A percentile compares a stretch with the other conserved stretches of the same genome.
phyloP scores from a whole-genome alignment of 2,113 vertebrate genomes.

The Equus quagga region DNA sequence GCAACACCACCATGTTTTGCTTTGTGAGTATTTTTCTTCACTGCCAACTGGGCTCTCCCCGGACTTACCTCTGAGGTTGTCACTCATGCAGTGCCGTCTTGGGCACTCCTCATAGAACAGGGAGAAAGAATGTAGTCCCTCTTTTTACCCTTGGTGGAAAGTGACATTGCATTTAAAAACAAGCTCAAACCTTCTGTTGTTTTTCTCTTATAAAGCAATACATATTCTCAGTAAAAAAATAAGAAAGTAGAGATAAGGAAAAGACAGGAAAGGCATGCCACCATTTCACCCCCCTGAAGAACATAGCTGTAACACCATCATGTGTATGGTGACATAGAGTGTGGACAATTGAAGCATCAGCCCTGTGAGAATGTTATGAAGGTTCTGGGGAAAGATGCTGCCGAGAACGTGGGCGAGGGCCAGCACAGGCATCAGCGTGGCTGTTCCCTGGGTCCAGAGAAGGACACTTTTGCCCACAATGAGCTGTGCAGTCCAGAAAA shows the following conservation, averaged over 20 bases:
- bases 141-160: neutral
- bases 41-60: neutral
- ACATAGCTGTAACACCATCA: neutral
- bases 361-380: neutral
- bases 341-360: neutral
- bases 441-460: neutral
- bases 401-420: rapidly evolving
- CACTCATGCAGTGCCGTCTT: neutral
- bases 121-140: neutral
- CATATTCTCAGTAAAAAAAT: neutral
- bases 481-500: neutral
- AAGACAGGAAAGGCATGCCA: neutral
- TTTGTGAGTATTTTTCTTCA: neutral
- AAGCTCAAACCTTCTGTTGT: neutral
- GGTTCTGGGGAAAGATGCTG: neutral
- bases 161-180: neutral
- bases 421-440: rapidly evolving
- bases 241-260: neutral
- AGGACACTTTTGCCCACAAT: neutral
- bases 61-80: neutral
- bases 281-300: neutral
- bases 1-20: neutral
- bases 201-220: slow-evolving; percentile 19
- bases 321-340: neutral
- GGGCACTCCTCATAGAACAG: neutral